Evolutionary conservation across 2,113 vertebrate genomes (phyloP).

Genomic region (Tenebrosternarchus preto): DNA sequence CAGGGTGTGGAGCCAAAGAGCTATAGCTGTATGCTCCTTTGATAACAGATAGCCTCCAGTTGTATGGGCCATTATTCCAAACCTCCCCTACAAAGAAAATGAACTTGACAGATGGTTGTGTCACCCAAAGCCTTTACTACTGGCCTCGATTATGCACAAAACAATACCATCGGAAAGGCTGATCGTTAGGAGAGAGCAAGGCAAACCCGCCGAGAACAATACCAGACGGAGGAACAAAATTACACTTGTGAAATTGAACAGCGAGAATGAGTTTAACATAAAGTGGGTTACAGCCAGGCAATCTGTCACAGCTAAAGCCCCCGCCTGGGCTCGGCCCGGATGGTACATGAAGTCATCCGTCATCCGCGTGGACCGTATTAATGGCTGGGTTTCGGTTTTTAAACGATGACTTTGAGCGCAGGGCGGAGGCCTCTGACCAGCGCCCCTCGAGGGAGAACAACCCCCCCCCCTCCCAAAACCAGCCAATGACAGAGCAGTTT

Average conservation of each 20-base stretch:
- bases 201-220: constrained; percentile 90
- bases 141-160: constrained; percentile 99
- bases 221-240: constrained; percentile 91
- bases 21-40: constrained; percentile 77
- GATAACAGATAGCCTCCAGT: constrained; percentile 91
- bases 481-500: too few relatives aligned
- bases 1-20: constrained; percentile 47
- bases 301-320: constrained; percentile 98
- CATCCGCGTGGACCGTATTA: constrained; percentile 85
- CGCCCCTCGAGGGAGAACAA: background rate
- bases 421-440: constrained; percentile 64
- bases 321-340: constrained; percentile 94
- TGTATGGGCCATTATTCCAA: constrained; percentile 92
- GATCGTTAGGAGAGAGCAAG: constrained; percentile 94
- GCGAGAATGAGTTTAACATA: constrained; percentile 99
- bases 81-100: constrained; percentile 96
- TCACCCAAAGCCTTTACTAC: constrained; percentile 99
- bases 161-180: constrained; percentile 98
- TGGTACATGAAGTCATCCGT: constrained; percentile 99
- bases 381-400: constrained; percentile 83
- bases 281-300: constrained; percentile 98
- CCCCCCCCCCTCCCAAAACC: too few relatives aligned
- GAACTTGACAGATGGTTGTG: constrained; percentile 99
- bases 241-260: constrained; percentile 97
- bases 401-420: constrained; percentile 80